Evolutionary conservation across 2,888 invertebrate species (phyloP).

Genomic region (Catocala nupta): DNA sequence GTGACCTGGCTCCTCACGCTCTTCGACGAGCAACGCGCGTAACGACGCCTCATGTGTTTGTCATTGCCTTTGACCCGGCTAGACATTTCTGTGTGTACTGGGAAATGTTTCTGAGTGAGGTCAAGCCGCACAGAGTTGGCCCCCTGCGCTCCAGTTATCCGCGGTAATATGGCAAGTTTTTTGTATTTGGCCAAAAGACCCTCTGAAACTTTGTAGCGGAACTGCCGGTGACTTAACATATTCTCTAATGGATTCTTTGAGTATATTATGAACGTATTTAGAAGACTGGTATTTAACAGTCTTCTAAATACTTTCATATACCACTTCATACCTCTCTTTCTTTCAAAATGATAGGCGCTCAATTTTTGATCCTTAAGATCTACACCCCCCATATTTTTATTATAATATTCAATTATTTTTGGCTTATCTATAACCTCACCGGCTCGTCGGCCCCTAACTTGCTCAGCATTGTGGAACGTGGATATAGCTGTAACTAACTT

Average conservation of each 20-base stretch:
- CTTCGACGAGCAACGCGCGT: neutral
- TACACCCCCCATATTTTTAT: neutral
- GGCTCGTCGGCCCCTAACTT: neutral
- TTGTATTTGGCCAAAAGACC: neutral
- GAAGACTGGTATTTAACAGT: no score
- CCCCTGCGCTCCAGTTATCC: neutral
- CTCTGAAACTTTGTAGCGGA: neutral
- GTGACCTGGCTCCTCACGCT: neutral
- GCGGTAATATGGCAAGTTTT: neutral
- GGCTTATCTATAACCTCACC: neutral
- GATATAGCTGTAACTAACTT: neutral
- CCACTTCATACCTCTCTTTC: no score
- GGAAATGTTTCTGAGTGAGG: neutral
- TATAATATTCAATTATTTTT: neutral
- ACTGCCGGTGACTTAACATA: neutral
- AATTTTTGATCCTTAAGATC: neutral
- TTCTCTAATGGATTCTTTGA: no score
- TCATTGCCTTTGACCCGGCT: neutral
- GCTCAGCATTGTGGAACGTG: neutral
- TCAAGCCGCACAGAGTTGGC: neutral
- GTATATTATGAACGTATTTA: no score
- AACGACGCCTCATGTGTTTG: neutral
- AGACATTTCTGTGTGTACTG: neutral
- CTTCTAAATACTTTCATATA: no score
- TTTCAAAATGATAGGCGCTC: neutral